A percentile compares a stretch with the other conserved stretches of the same genome.
These are phyloP conservation scores for Strigamia transsilvanica DNA, from an alignment of 2,888 invertebrate species.

Conservation along the genomic window DNA sequence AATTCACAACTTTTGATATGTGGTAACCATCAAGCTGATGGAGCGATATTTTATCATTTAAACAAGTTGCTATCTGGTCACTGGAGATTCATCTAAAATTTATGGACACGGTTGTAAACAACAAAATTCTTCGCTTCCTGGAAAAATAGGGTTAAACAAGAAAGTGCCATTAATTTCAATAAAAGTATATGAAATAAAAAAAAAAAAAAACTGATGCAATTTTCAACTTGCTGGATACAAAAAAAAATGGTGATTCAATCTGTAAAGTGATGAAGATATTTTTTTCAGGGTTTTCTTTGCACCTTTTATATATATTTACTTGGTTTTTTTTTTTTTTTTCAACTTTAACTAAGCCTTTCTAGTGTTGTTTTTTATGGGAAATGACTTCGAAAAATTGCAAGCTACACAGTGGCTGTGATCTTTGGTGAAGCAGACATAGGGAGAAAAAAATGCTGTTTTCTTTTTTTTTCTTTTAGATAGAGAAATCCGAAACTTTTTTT, in stretches of 20 bases:
- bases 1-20: not conserved
- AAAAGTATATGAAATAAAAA: not conserved
- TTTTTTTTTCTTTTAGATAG: not conserved
- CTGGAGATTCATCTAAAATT: slow-evolving; percentile 39
- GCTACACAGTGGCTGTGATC: slow-evolving; percentile 39
- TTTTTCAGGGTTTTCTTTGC: not conserved
- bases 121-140: not conserved
- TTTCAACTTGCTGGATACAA: not conserved
- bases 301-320: slow-evolving; percentile 4
- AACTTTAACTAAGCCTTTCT: slow-evolving; percentile 42
- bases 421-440: not conserved
- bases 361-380: slow-evolving; percentile 21
- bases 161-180: slow-evolving; percentile 27
- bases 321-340: slow-evolving; percentile 26
- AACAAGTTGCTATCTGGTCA: slow-evolving; percentile 40
- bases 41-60: slow-evolving; percentile 34
- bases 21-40: not conserved
- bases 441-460: not conserved
- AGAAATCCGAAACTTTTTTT: slow-evolving; percentile 12
- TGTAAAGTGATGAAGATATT: slow-evolving; percentile 16
- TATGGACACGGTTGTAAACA: slow-evolving; percentile 16
- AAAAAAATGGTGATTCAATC: slow-evolving; percentile 5
- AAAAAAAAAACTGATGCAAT: not conserved
- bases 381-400: slow-evolving; percentile 42
- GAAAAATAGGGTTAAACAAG: slow-evolving; percentile 24